Base-by-base conservation (phyloP, 2,113 vertebrate species). In the Mobula hypostoma region DNA sequence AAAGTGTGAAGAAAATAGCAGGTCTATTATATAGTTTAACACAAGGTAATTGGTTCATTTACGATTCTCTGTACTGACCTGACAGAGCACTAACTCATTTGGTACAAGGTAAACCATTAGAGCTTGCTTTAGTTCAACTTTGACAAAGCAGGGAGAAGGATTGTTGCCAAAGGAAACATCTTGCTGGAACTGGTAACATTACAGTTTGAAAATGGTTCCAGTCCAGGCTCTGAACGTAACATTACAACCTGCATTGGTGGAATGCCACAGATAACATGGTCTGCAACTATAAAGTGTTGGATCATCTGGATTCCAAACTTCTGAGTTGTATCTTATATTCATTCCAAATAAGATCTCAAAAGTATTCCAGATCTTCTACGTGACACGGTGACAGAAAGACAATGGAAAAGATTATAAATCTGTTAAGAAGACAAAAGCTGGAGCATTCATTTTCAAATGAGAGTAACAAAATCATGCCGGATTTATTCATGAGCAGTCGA, bases 151-250 rank as follows among this genome's bases (percentile, higher is more conserved):
- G n/a, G 61, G 85, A 32, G n/a, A 17, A 68, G 85, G 85, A 90
- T 90, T n/a, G n/a, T n/a, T 32, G 61, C 85, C 61, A 90, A 90
- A 90, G 61, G 85, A 66, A 90, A 90, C 61, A 63, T n/a, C 29
- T 66, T 6, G 83, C 56, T 87, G 83, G 83, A 87, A 2, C 83
- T 88, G 83, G 8, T 63, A 63, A n/a, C 85, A 66, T 36, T 29
- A 32, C 85, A 66, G n/a, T 12, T 17, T n/a, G 63, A 66, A 66
- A 63, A 88, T 88, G 61, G 61, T 88, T 90, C 29, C 29, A 90
- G 15, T 66, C 85, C 61, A 90, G 85, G 15, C n/a, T 32, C 61
- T 63, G n/a, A 90, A 90, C 66, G 15, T 66, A 68, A 32, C 58
- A 21, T 66, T 32, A 32, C 29, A 66, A 90, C 40, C 85, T 90